Conservation (phyloP, 2,797 vertebrate genomes). For the Otus scops region DNA sequence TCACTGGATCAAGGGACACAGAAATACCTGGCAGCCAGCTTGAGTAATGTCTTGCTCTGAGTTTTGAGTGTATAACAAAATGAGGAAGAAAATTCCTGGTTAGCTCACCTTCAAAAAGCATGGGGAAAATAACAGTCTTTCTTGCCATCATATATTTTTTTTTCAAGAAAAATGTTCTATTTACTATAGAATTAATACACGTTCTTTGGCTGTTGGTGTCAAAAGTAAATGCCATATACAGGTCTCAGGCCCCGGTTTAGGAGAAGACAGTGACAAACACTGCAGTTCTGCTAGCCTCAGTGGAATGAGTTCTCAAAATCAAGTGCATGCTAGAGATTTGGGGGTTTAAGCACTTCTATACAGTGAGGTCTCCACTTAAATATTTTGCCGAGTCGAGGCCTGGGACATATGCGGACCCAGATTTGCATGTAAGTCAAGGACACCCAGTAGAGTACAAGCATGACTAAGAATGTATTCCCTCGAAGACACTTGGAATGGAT, state of each 20-base stretch:
- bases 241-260: neutral
- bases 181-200: neutral
- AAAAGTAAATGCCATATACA: neutral
- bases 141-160: neutral
- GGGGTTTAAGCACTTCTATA: neutral
- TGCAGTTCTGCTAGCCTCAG: neutral
- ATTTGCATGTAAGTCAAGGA: conserved; percentile 9
- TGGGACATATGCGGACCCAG: neutral
- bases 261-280: neutral
- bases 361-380: neutral
- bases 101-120: neutral
- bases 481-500: conserved; percentile 6
- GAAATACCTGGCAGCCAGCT: neutral
- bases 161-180: neutral
- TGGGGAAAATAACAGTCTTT: neutral
- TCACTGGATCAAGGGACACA: neutral
- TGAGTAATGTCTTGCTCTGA: neutral
- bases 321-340: neutral
- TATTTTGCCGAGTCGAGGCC: neutral
- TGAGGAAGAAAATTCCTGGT: neutral
- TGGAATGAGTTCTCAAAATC: neutral
- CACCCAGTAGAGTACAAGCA: conserved; percentile 6
- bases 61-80: neutral
- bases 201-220: neutral
- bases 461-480: conserved; percentile 35